Conservation (phyloP, 2,113 vertebrate genomes). For the Paracyprichromis sp. region DNA sequence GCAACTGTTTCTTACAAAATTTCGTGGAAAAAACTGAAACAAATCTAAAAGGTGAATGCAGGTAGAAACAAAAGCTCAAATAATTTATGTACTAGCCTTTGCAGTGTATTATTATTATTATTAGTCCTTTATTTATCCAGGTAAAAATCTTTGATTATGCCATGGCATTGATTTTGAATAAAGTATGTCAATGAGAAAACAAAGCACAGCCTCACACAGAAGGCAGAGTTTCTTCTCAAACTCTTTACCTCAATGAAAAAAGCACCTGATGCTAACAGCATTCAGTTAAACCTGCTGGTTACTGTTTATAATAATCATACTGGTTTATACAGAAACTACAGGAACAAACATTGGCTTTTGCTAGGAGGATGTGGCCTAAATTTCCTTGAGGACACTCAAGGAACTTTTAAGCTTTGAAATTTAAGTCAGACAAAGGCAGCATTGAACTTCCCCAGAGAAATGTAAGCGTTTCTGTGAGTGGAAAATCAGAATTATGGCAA, state of each 20-base stretch:
- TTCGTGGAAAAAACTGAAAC: not conserved
- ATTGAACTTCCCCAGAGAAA: not conserved
- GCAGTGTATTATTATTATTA: not conserved
- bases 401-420: not conserved
- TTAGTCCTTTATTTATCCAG: not conserved
- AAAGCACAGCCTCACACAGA: not conserved
- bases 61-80: not conserved
- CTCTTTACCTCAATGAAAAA: not conserved
- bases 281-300: not conserved
- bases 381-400: not conserved
- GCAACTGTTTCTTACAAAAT: not conserved
- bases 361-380: not conserved
- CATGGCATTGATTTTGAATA: not conserved
- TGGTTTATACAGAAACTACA: not conserved
- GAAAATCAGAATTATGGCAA: not conserved
- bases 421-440: not conserved
- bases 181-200: not conserved
- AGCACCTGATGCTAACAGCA: not conserved
- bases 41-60: not conserved
- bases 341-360: not conserved
- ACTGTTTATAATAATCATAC: not conserved
- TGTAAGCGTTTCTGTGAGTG: not conserved
- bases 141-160: not conserved
- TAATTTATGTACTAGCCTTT: not conserved
- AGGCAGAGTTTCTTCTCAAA: not conserved